Evolutionary conservation across 2,888 invertebrate genomes (phyloP).

Genomic region (Drosophila multiciliata): DNA sequence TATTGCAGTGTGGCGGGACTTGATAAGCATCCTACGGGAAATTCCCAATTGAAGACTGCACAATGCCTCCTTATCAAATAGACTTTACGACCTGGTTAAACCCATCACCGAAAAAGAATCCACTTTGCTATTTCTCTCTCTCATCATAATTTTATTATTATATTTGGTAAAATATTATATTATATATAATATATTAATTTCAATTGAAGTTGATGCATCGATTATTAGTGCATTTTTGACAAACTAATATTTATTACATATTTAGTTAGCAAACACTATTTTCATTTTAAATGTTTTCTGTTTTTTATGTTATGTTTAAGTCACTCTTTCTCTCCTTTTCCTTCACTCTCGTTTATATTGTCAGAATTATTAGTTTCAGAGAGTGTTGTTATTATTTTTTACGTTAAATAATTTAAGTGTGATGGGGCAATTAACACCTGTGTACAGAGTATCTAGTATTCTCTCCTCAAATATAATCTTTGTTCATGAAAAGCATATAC

Average conservation of each 20-base stretch:
- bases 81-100: neutral
- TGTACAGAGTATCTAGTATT: neutral
- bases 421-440: neutral
- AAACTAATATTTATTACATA: neutral
- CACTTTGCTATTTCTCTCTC: neutral
- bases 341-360: neutral
- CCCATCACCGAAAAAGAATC: neutral
- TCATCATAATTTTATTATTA: too few species aligned
- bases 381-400: too few species aligned
- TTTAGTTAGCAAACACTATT: neutral
- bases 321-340: neutral
- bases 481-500: neutral
- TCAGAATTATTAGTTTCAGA: neutral
- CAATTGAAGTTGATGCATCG: neutral
- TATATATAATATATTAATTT: neutral
- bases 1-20: too few species aligned
- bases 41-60: slow-evolving; percentile 2
- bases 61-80: neutral
- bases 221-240: neutral
- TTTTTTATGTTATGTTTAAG: neutral
- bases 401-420: too few species aligned
- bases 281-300: neutral
- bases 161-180: too few species aligned
- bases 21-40: slow-evolving; percentile 9
- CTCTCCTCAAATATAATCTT: neutral